phyloP scores from a whole-genome alignment of 2,797 vertebrate genomes.

The Myotis vivesi region DNA sequence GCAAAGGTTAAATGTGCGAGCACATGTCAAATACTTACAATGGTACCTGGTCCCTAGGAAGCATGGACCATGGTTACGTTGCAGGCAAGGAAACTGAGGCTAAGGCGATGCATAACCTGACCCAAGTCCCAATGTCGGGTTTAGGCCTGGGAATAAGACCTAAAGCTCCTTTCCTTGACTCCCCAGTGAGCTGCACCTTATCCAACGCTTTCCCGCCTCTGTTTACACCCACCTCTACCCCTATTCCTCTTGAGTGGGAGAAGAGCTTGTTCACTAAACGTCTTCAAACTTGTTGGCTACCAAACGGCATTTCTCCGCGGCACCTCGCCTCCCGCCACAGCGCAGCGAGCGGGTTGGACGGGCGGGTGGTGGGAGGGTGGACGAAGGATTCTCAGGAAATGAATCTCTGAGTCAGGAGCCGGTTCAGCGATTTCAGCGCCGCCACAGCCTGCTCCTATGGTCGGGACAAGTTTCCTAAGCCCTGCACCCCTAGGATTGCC shows the following conservation, averaged over 20 bases:
- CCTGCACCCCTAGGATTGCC: no score
- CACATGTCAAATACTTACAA: background rate
- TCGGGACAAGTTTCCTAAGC: background rate
- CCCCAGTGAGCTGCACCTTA: no score
- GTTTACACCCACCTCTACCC: fast-evolving
- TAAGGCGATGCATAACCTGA: background rate
- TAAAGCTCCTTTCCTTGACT: background rate
- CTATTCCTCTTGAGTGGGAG: background rate
- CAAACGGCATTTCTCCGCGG: background rate
- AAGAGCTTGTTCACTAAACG: background rate
- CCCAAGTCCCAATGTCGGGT: background rate
- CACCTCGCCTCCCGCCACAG: background rate
- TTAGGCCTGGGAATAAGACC: background rate
- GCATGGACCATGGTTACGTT: background rate
- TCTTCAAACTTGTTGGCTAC: background rate
- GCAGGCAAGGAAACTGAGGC: background rate
- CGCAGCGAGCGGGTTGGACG: background rate
- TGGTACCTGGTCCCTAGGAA: background rate
- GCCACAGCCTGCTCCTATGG: background rate
- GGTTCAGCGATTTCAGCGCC: background rate
- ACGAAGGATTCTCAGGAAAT: background rate
- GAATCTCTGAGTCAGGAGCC: background rate
- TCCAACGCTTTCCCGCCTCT: background rate
- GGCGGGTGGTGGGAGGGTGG: background rate
- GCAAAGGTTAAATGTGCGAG: background rate